Conservation (phyloP, 2,113 vertebrate species). For the Bujurquina vittata region DNA sequence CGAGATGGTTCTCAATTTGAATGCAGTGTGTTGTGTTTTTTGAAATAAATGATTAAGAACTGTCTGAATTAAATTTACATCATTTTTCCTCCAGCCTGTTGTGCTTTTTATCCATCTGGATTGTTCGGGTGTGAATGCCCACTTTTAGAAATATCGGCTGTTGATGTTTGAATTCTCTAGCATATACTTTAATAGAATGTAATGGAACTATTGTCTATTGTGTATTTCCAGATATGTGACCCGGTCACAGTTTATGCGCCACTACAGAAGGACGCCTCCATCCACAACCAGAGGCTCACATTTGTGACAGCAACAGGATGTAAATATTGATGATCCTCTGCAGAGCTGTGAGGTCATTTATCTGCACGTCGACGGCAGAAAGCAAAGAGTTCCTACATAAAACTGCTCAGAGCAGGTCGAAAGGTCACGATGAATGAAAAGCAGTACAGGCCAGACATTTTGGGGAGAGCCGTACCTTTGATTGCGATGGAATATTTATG, state of each 20-base stretch:
- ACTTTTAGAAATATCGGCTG: too few relatives aligned
- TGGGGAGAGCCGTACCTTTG: not conserved
- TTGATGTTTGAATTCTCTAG: too few relatives aligned
- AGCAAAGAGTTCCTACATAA: not conserved
- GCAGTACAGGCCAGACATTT: not conserved
- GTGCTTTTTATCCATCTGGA: accelerated
- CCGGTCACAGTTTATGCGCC: not conserved
- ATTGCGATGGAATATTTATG: not conserved
- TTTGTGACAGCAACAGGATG: not conserved
- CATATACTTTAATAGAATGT: too few relatives aligned
- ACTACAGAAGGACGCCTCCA: not conserved
- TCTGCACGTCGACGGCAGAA: not conserved
- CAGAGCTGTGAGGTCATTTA: not conserved
- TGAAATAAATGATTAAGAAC: too few relatives aligned
- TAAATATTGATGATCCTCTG: not conserved
- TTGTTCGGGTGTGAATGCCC: not conserved
- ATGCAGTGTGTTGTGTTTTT: too few relatives aligned
- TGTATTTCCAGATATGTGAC: not conserved
- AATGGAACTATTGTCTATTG: too few relatives aligned
- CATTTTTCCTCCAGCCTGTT: not conserved
- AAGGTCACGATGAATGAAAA: not conserved
- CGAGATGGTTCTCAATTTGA: too few relatives aligned
- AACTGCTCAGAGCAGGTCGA: not conserved
- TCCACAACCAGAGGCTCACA: not conserved
- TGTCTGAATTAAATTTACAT: too few relatives aligned